Evolutionary conservation across 2,113 vertebrate genomes (phyloP), one percentile per base, ranked within the genome.

Genomic region (Scolopax mira): DNA sequence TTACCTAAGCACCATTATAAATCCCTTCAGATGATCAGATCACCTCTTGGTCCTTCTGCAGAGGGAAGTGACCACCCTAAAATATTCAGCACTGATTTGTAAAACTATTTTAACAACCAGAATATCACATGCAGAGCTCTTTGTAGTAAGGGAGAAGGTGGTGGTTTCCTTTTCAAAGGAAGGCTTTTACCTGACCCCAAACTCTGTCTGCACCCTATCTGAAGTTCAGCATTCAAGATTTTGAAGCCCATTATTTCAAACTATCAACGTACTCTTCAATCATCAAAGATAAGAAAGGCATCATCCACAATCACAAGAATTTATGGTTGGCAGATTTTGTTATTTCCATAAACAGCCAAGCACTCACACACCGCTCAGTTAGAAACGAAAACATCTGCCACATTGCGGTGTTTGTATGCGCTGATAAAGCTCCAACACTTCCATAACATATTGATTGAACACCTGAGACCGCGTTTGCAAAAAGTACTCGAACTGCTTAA

Each of bases 151-250:
- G 75, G 61, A 91, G 72, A 83, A 83, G 48, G 31, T 72, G 81
- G 67, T 89, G 33, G 44, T 89, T 96, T 95, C 58, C 90, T 92
- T 97, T 96, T 87, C 64, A 84, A 66, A 85, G 51, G 54, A 79
- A 92, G 52, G 54, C 60, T 96, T 89, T 70, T 37, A 52, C 19
- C 23, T 27, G 90, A 46, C 2, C 41, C 13, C 42, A 93, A 69
- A 54, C 42, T 81, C 33, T 17, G 78, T 44, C 46, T 81, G 52
- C 25, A 37, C 22, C 4, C 58, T 91, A 69, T 31, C 48, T 33
- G 21, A 66, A 74, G 19, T 35, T 71, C 42, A 79, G 44, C 54
- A 58, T 7, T 44, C 11, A 74, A 10, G 66, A 54, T 4, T 62
- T 55, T 64, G 41, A 74, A 84, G 61, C 3, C 30, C 28, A 54